phyloP scores from a whole-genome alignment of 2,888 invertebrate genomes.

The Pristionchus exspectatus region DNA sequence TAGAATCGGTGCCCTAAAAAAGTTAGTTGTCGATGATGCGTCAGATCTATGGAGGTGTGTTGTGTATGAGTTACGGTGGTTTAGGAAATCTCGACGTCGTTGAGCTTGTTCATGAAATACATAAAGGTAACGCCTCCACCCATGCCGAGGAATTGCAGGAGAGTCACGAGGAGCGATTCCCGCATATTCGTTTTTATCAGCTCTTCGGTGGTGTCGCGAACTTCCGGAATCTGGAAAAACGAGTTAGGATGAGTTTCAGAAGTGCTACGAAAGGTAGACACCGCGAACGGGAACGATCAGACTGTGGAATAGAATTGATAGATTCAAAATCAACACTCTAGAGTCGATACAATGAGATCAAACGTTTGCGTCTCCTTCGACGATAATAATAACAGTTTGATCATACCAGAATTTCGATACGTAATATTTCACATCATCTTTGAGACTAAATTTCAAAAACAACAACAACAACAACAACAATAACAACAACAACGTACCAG shows the following conservation, averaged over 20 bases:
- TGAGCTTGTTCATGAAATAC: conserved; percentile 57
- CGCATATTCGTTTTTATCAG: conserved; percentile 57
- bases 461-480: background rate
- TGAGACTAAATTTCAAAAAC: background rate
- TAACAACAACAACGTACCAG: conserved; percentile 67
- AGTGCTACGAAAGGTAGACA: background rate
- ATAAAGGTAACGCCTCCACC: conserved; percentile 63
- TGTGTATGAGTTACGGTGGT: background rate
- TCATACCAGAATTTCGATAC: too few relatives aligned
- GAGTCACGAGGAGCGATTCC: conserved; percentile 54
- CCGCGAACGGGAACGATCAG: too few relatives aligned
- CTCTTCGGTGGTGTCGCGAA: conserved; percentile 54
- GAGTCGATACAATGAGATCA: too few relatives aligned
- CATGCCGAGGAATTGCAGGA: conserved; percentile 64
- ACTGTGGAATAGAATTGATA: too few relatives aligned
- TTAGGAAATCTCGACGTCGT: conserved; percentile 28
- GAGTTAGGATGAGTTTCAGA: background rate
- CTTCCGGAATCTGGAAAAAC: conserved; percentile 40
- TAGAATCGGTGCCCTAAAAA: background rate
- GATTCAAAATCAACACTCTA: too few relatives aligned
- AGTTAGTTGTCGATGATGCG: background rate
- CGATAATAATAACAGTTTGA: too few relatives aligned
- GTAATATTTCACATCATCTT: too few relatives aligned
- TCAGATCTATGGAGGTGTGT: conserved; percentile 7
- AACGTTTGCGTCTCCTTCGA: too few relatives aligned